A percentile compares a stretch with the other conserved stretches of the same genome.
These are phyloP conservation scores for Notarius quadriscutis DNA, from an alignment of 2,113 vertebrate species.

Conservation along the genomic window DNA sequence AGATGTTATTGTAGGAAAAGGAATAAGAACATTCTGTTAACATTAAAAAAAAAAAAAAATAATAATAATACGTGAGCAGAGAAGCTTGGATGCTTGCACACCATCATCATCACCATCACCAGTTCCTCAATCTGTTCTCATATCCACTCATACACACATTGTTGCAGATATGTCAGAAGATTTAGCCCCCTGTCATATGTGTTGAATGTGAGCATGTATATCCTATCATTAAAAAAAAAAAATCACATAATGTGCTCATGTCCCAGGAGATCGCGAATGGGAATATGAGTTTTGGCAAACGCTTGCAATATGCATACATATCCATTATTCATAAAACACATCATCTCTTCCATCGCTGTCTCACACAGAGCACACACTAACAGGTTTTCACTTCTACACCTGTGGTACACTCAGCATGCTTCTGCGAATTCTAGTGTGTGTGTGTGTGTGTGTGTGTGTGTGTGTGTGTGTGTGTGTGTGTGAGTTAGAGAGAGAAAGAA, in stretches of 20 bases:
- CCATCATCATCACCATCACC: not conserved
- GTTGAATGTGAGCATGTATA: constrained; percentile 29
- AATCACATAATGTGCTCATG: constrained; percentile 13
- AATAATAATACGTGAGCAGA: not conserved
- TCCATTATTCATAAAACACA: constrained; percentile 53
- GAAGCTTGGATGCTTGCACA: not conserved
- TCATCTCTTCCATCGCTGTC: constrained; percentile 40
- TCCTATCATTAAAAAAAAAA: constrained; percentile 34
- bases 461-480: not conserved
- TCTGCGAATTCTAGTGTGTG: constrained; percentile 7
- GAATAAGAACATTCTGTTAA: not conserved
- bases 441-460: constrained; percentile 23
- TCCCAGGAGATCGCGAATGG: constrained; percentile 38
- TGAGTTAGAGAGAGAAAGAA: not conserved
- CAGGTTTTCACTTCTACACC: constrained; percentile 45
- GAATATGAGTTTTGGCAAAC: constrained; percentile 39
- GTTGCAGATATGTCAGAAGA: not conserved
- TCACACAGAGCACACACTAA: constrained; percentile 36
- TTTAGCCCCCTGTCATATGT: constrained; percentile 39
- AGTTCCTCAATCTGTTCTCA: not conserved
- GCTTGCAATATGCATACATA: constrained; percentile 48
- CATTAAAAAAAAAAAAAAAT: not conserved
- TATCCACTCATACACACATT: not conserved
- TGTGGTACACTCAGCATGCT: constrained; percentile 32
- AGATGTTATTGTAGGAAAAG: not conserved